Evolutionary conservation across 2,113 vertebrate species (phyloP), one percentile per base, ranked within the genome.

Genomic region (Apaloderma vittatum): DNA sequence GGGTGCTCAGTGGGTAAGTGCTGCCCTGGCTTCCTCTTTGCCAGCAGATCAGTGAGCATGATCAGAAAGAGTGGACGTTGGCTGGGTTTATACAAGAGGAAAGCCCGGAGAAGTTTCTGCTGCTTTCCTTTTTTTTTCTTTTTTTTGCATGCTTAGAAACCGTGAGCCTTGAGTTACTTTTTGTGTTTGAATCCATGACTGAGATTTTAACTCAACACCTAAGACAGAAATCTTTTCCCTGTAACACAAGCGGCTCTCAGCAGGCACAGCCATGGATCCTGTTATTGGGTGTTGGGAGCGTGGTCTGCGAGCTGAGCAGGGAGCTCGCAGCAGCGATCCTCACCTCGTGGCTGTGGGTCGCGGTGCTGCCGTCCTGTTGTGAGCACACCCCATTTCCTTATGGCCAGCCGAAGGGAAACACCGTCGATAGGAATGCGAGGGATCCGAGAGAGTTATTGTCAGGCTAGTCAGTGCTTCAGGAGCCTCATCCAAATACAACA

Each of bases 1-100:
- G 99, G 1, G 99, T 99, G 80, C 98, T 99, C 74, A 99, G 99
- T 6, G 99, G 99, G 99, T 99, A 98, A 98, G 98, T 92, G 63
- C 54, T 32, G 21, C 18, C 26, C 32, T 48, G 17, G 6, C 34
- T 70, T 90, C 67, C 46, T 91, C 59, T 49, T 66, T 65, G 26
- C 78, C 63, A 62, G 59, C 55, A 70, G 30, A 21, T 34, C 32
- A 34, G 34, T 46, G 27, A 90, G 20, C 0, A 0, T 27, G 23
- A 58, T 51, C 81, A 32, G 15, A 40, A 40, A 57, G 20, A 8
- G 16, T 63, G 54, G 22, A 11, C 11, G 11, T 40, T 70, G 34
- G 9, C 29, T 45, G 26, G 9, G 37, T 81, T 87, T 21, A 1
- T 32, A 9, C 9, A 36, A 43, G 45, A 36, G 46, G 55, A 90